These are phyloP conservation scores for Baccha elongata DNA, from an alignment of 2,888 invertebrate species.

Conservation along the genomic window DNA sequence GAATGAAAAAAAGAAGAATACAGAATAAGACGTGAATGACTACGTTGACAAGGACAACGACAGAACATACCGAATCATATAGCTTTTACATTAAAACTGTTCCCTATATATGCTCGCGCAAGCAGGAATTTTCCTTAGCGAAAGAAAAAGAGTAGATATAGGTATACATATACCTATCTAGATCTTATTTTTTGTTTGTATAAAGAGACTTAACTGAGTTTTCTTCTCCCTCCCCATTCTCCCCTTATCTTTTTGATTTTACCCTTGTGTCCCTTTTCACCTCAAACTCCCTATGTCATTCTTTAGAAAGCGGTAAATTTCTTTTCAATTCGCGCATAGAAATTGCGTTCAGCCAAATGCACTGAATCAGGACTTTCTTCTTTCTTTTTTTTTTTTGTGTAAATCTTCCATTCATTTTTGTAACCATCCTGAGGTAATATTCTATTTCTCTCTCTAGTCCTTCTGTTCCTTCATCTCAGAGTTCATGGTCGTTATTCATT, in stretches of 20 bases:
- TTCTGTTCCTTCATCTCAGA: not conserved
- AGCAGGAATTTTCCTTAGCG: conserved; percentile 39
- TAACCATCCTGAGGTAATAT: conserved; percentile 55
- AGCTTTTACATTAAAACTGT: conserved; percentile 35
- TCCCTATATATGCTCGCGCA: conserved; percentile 34
- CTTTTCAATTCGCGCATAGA: conserved; percentile 67
- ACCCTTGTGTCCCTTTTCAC: conserved; percentile 2
- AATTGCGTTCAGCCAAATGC: conserved; percentile 60
- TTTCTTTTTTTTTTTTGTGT: conserved; percentile 18
- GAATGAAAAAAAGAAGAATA: conserved; percentile 18
- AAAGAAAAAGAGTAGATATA: conserved; percentile 7
- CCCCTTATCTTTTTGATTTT: not conserved
- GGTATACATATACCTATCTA: too few relatives aligned
- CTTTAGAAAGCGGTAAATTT: conserved; percentile 65
- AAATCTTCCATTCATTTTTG: conserved; percentile 12
- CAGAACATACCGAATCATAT: conserved; percentile 41
- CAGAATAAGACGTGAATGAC: conserved; percentile 16
- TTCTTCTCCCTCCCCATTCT: not conserved
- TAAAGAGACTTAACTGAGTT: conserved; percentile 25
- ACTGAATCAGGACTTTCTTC: conserved; percentile 54
- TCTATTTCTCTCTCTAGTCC: not conserved
- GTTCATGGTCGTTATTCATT: conserved; percentile 65
- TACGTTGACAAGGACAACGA: conserved; percentile 40
- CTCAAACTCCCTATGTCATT: not conserved
- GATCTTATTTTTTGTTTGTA: not conserved